phyloP scores from a whole-genome alignment of 2,113 vertebrate species.

The Ranitomeya variabilis region DNA sequence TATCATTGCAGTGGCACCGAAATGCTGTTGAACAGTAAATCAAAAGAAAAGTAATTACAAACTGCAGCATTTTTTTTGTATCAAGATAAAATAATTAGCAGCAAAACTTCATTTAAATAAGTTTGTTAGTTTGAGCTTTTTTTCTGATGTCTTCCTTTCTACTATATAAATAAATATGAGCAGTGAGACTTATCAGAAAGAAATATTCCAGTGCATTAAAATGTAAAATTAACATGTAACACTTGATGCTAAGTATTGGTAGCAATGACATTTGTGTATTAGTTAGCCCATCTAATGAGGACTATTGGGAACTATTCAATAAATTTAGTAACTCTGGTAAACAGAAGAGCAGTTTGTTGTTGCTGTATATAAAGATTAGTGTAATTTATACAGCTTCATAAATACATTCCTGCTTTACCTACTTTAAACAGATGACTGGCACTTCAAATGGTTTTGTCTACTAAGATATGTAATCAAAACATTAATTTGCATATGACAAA shows the following conservation, averaged over 20 bases:
- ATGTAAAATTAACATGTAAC: constrained; percentile 1
- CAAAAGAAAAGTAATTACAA: constrained; percentile 51
- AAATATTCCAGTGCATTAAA: not conserved
- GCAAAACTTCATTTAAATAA: constrained; percentile 38
- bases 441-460: constrained; percentile 40
- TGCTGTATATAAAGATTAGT: constrained; percentile 36
- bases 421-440: constrained; percentile 10
- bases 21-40: constrained; percentile 48
- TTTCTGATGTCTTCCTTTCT: not conserved
- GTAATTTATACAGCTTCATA: constrained; percentile 31
- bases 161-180: constrained; percentile 29
- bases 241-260: constrained; percentile 25
- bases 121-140: not conserved
- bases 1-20: constrained; percentile 22
- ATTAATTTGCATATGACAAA: constrained; percentile 48
- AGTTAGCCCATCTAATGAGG: constrained; percentile 47
- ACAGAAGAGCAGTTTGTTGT: constrained; percentile 9
- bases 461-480: constrained; percentile 21
- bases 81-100: constrained; percentile 46
- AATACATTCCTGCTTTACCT: not conserved
- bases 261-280: constrained; percentile 37
- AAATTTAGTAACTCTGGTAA: constrained; percentile 34
- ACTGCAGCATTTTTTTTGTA: constrained; percentile 14
- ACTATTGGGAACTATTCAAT: constrained; percentile 50
- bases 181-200: not conserved